phyloP scores from a whole-genome alignment of 2,113 vertebrate genomes.

The Albula glossodonta region DNA sequence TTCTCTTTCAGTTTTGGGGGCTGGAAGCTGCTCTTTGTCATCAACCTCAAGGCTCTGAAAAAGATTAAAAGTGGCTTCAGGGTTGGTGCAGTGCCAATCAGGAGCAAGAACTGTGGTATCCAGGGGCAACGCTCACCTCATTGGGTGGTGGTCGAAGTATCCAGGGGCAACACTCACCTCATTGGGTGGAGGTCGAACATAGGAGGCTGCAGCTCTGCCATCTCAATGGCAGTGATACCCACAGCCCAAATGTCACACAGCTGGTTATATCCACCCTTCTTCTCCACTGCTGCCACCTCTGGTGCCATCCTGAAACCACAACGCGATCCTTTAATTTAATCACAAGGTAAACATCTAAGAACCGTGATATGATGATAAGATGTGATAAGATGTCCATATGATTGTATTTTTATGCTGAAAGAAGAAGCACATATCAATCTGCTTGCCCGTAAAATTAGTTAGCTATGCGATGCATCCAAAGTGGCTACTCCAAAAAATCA shows the following conservation, averaged over 20 bases:
- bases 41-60: slow-evolving; percentile 52
- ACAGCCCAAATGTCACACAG: slow-evolving; percentile 61
- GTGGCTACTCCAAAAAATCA: no score
- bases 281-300: slow-evolving; percentile 72
- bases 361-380: no score
- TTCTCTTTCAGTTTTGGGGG: slow-evolving; percentile 53
- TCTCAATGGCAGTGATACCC: slow-evolving; percentile 50
- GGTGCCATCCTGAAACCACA: slow-evolving; percentile 69
- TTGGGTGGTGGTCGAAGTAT: slow-evolving; percentile 50
- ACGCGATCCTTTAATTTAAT: not conserved
- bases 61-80: not conserved
- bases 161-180: slow-evolving; percentile 34
- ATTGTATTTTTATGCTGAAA: no score
- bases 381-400: no score
- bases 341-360: no score
- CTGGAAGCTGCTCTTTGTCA: slow-evolving; percentile 56
- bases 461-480: no score
- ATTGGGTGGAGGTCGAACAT: slow-evolving; percentile 55
- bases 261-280: slow-evolving; percentile 75
- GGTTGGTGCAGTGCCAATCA: not conserved
- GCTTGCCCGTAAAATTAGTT: no score
- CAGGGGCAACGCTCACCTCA: slow-evolving; percentile 38
- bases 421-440: no score
- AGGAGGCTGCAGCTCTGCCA: slow-evolving; percentile 57
- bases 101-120: not conserved